Evolutionary conservation across 2,888 invertebrate genomes (phyloP).

Genomic region (Ophraella communa): DNA sequence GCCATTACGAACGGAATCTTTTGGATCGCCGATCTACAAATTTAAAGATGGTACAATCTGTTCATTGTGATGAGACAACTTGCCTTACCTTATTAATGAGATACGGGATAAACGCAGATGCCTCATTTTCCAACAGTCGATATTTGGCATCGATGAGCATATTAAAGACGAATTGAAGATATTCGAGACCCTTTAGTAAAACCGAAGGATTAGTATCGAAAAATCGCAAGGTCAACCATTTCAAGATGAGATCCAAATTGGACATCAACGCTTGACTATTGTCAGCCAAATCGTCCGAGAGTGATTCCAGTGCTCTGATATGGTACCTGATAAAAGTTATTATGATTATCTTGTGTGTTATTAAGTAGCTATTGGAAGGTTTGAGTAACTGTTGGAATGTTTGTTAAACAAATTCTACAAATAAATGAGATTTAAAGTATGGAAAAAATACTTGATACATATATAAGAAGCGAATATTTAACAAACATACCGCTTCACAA

Average conservation of each 20-base stretch:
- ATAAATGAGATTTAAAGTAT: too few relatives aligned
- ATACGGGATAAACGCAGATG: constrained; percentile 93
- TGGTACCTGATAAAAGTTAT: constrained; percentile 72
- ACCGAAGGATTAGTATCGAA: constrained; percentile 99
- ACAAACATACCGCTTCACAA: too few relatives aligned
- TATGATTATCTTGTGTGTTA: too few relatives aligned
- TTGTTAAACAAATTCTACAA: too few relatives aligned
- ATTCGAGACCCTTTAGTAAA: constrained; percentile 92
- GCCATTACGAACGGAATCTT: constrained; percentile 91
- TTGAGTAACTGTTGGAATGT: too few relatives aligned
- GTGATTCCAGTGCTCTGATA: constrained; percentile 90
- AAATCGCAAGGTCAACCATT: constrained; percentile 95
- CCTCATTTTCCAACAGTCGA: constrained; percentile 89
- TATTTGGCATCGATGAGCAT: constrained; percentile 73
- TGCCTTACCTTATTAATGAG: constrained; percentile 81
- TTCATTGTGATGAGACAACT: neutral
- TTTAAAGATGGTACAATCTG: neutral
- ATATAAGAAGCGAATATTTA: too few relatives aligned
- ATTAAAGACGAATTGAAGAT: constrained; percentile 82
- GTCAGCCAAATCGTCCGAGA: constrained; percentile 83
- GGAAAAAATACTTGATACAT: too few relatives aligned
- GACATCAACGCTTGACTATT: constrained; percentile 81
- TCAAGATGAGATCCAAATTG: constrained; percentile 93
- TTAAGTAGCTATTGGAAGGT: too few relatives aligned
- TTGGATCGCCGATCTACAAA: constrained; percentile 88